These are phyloP conservation scores for Orthosia cruda DNA, from an alignment of 2,888 invertebrate species.

Conservation along the genomic window DNA sequence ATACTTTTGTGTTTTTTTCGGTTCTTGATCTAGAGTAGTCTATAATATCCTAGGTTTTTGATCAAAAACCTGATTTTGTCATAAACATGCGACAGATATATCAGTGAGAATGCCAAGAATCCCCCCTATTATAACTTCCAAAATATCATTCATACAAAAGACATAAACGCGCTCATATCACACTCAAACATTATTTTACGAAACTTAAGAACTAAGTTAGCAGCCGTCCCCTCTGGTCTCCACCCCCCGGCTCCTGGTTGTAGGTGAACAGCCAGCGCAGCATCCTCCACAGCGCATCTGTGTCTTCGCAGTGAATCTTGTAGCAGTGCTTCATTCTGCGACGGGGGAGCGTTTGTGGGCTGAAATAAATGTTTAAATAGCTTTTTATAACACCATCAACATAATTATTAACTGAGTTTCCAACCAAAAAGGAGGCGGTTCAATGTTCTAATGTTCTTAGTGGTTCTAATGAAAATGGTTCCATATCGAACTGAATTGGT, in stretches of 20 bases:
- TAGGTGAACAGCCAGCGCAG: slow-evolving; percentile 82
- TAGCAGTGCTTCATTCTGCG: slow-evolving; percentile 78
- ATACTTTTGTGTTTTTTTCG: too few species aligned
- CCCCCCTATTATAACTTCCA: too few species aligned
- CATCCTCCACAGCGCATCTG: slow-evolving; percentile 75
- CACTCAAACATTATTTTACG: slow-evolving; percentile 4
- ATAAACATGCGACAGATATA: too few species aligned
- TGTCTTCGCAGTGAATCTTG: slow-evolving; percentile 84
- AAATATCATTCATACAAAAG: slow-evolving; percentile 55
- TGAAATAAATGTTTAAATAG: slow-evolving; percentile 1
- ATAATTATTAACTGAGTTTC: too few species aligned
- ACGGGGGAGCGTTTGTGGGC: slow-evolving; percentile 46
- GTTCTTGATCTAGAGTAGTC: too few species aligned
- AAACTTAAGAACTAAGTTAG: slow-evolving; percentile 34
- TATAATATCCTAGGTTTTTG: too few species aligned
- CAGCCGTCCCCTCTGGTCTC: slow-evolving; percentile 48
- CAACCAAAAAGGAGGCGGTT: too few species aligned
- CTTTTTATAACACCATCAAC: background rate
- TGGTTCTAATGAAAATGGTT: too few species aligned
- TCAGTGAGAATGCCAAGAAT: background rate
- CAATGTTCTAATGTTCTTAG: too few species aligned
- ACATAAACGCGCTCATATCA: slow-evolving; percentile 54
- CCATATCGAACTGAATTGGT: too few species aligned
- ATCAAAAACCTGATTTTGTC: too few species aligned
- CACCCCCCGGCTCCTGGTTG: slow-evolving; percentile 54